phyloP scores from a whole-genome alignment of 2,888 invertebrate genomes.

The Corbicula japonica region DNA sequence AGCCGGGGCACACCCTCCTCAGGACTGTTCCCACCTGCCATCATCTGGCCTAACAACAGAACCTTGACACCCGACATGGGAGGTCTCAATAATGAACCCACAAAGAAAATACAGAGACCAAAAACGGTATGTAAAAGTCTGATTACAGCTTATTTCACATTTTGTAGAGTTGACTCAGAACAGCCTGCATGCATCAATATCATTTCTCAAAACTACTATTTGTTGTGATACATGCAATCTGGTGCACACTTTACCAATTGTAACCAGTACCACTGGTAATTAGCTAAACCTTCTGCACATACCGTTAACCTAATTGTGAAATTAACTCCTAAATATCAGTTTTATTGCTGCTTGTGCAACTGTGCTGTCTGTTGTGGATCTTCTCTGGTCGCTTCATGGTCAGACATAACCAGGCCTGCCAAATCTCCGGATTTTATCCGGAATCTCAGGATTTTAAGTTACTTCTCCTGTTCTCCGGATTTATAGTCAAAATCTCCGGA shows the following conservation, averaged over 20 bases:
- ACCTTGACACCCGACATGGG: slow-evolving; percentile 78
- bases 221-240: background rate
- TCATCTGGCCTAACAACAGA: slow-evolving; percentile 79
- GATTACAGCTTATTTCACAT: background rate
- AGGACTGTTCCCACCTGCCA: slow-evolving; percentile 78
- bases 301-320: too few relatives aligned
- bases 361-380: too few relatives aligned
- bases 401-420: too few relatives aligned
- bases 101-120: slow-evolving; percentile 82
- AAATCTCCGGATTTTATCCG: too few relatives aligned
- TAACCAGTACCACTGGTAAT: background rate
- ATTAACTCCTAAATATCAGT: too few relatives aligned
- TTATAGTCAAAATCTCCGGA: too few relatives aligned
- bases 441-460: too few relatives aligned
- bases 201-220: background rate
- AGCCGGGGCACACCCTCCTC: slow-evolving; percentile 73
- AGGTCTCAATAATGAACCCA: slow-evolving; percentile 69
- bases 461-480: too few relatives aligned
- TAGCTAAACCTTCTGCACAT: background rate
- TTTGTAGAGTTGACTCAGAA: background rate
- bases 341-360: too few relatives aligned
- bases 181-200: background rate
- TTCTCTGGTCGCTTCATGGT: too few relatives aligned
- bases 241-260: background rate
- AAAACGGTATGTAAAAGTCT: slow-evolving; percentile 80